phyloP scores from a whole-genome alignment of 2,113 vertebrate species.

The Ariopsis seemanni region DNA sequence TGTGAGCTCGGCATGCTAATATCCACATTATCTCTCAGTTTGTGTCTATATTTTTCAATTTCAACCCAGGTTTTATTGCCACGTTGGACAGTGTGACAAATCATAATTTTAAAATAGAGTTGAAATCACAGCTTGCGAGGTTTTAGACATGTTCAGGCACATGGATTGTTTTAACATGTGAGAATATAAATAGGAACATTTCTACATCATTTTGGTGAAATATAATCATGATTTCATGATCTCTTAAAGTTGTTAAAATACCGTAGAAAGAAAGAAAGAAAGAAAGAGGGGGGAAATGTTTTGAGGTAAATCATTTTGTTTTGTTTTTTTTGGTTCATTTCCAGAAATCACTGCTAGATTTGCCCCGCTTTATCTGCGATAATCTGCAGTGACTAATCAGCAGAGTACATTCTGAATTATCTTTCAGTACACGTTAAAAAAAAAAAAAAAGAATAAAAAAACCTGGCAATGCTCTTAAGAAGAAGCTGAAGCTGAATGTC shows the following conservation, averaged over 20 bases:
- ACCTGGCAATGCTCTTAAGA: background rate
- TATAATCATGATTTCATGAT: no score
- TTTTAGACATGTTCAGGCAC: no score
- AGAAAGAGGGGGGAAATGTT: no score
- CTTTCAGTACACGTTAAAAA: background rate
- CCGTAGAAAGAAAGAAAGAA: constrained; percentile 14
- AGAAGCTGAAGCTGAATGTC: background rate
- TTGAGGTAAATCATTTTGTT: no score
- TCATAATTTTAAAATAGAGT: no score
- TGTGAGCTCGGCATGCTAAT: no score
- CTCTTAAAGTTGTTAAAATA: constrained; percentile 10
- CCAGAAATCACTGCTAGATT: background rate
- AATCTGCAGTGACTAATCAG: background rate
- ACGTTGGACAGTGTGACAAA: background rate
- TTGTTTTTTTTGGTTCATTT: background rate
- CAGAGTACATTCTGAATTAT: background rate
- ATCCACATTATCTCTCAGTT: no score
- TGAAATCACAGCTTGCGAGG: no score
- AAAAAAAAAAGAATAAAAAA: background rate
- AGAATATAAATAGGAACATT: background rate
- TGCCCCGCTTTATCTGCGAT: background rate
- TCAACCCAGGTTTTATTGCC: background rate
- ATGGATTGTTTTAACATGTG: no score
- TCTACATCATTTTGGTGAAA: background rate
- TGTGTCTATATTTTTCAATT: no score